A percentile compares a stretch with the other conserved stretches of the same genome.
phyloP scores from a whole-genome alignment of 2,888 invertebrate genomes.

The Campoletis raptor region DNA sequence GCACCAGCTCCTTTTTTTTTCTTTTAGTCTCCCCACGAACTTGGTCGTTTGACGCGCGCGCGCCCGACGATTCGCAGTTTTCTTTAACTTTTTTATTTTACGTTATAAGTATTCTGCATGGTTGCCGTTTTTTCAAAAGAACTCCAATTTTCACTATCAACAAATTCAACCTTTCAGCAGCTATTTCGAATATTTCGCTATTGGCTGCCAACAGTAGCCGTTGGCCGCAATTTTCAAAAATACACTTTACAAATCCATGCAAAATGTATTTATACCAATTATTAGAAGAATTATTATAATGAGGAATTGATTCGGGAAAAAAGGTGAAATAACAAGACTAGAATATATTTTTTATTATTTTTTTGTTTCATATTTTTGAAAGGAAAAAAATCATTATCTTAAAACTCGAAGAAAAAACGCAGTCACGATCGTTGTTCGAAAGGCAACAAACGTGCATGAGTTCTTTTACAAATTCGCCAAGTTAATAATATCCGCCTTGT shows the following conservation, averaged over 20 bases:
- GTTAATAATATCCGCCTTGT: slow-evolving; percentile 65
- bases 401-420: slow-evolving; percentile 79
- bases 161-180: too few relatives aligned
- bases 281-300: too few relatives aligned
- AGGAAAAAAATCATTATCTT: slow-evolving; percentile 80
- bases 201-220: too few relatives aligned
- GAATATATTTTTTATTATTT: slow-evolving; percentile 39
- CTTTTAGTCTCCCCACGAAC: neutral
- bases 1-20: neutral
- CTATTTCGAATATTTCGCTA: too few relatives aligned
- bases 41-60: neutral
- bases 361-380: slow-evolving; percentile 63
- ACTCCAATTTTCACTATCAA: too few relatives aligned
- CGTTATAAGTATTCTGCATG: neutral
- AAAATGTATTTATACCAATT: too few relatives aligned
- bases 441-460: slow-evolving; percentile 64
- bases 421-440: slow-evolving; percentile 71
- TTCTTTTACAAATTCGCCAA: slow-evolving; percentile 66
- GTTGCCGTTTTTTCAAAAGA: too few relatives aligned
- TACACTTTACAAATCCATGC: too few relatives aligned
- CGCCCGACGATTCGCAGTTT: neutral
- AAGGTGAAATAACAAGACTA: slow-evolving; percentile 41
- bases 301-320: neutral
- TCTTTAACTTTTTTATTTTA: neutral
- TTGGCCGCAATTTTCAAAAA: too few relatives aligned